A percentile compares a stretch with the other conserved stretches of the same genome.
Conservation (phyloP, 2,113 vertebrate genomes). For the Thalassoma bifasciatum region DNA sequence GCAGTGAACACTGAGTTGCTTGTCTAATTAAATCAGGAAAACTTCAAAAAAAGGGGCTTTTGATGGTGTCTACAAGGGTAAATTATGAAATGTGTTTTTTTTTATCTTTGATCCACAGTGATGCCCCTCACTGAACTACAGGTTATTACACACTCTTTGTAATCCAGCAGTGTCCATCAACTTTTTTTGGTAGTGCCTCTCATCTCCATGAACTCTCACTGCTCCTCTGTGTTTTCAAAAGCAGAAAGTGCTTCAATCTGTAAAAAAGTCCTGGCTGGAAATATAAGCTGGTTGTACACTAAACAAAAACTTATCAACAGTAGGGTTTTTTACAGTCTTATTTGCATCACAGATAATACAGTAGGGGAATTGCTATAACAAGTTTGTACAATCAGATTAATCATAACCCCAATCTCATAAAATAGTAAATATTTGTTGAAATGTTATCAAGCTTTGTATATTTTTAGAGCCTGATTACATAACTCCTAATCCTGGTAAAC, state of each 20-base stretch:
- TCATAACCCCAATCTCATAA: no score
- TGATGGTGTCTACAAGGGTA: conserved; percentile 11
- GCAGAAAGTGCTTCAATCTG: conserved; percentile 18
- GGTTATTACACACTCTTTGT: conserved; percentile 2
- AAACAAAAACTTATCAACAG: no score
- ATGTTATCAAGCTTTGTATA: no score
- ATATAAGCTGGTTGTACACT: no score
- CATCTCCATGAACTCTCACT: neutral
- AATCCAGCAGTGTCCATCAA: neutral
- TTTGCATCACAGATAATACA: conserved; percentile 2
- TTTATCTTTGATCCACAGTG: conserved; percentile 22
- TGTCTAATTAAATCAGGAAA: neutral
- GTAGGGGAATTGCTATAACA: no score
- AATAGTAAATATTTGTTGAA: no score
- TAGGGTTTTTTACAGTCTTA: neutral
- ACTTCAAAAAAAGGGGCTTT: neutral
- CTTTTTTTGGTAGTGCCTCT: conserved; percentile 28
- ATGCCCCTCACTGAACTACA: conserved; percentile 4
- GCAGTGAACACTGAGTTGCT: no score
- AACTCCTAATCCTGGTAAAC: no score
- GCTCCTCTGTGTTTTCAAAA: neutral
- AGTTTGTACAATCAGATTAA: no score
- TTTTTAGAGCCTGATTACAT: no score
- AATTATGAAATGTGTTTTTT: neutral
- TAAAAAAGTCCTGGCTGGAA: neutral